Conservation (phyloP, 2,888 invertebrate genomes). For the Lottia gigantea region DNA sequence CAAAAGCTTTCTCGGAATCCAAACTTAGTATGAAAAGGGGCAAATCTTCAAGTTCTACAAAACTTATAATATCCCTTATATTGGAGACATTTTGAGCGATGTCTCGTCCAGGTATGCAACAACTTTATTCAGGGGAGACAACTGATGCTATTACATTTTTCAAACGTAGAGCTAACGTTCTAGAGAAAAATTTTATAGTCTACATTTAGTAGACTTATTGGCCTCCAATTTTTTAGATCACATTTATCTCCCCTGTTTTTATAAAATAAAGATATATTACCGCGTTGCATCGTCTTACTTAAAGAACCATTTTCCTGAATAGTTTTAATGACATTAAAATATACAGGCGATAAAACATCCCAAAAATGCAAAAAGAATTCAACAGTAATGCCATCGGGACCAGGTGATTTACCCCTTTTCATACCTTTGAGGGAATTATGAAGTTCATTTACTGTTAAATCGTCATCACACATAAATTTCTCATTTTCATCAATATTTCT, state of each 20-base stretch:
- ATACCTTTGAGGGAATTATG: conserved; percentile 20
- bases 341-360: conserved; percentile 21
- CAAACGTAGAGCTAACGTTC: conserved; percentile 33
- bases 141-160: conserved; percentile 26
- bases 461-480: neutral
- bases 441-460: conserved; percentile 14
- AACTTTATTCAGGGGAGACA: conserved; percentile 37
- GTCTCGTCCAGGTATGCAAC: conserved; percentile 32
- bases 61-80: conserved; percentile 33
- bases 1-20: conserved; percentile 45
- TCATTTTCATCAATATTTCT: neutral
- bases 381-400: conserved; percentile 34
- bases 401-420: conserved; percentile 32
- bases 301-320: conserved; percentile 23
- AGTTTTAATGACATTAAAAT: conserved; percentile 20
- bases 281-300: conserved; percentile 18
- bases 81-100: conserved; percentile 40
- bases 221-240: conserved; percentile 36
- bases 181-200: conserved; percentile 41
- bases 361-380: conserved; percentile 33
- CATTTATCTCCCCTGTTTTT: conserved; percentile 30
- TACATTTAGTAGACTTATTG: conserved; percentile 37
- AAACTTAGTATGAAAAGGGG: conserved; percentile 31
- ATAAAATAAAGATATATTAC: conserved; percentile 30
- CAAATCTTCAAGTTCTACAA: conserved; percentile 33